Conservation (phyloP, 2,113 vertebrate species). For the pig (Sus scrofa) region T2T-Sscrofa CM000828.6:30416501-30417000, state of each 20-base stretch:
- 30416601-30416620: neutral
- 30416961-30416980: neutral
- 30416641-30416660: neutral
- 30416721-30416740: neutral
- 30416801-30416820: neutral
- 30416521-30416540: neutral
- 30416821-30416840: neutral
- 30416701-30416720: neutral
- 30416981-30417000: constrained; percentile 30
- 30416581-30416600: neutral
- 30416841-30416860: neutral
- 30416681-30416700: neutral
- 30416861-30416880: neutral
- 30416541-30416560: neutral
- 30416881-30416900: neutral
- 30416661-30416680: neutral
- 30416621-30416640: neutral
- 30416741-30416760: neutral
- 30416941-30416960: neutral
- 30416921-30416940: constrained; percentile 1
- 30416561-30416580: neutral
- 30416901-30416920: neutral
- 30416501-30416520: neutral
- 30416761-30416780: neutral
- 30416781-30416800: neutral